A percentile compares a stretch with the other conserved stretches of the same genome.
phyloP scores from a whole-genome alignment of 2,113 vertebrate species.

The Lycocorax pyrrhopterus region DNA sequence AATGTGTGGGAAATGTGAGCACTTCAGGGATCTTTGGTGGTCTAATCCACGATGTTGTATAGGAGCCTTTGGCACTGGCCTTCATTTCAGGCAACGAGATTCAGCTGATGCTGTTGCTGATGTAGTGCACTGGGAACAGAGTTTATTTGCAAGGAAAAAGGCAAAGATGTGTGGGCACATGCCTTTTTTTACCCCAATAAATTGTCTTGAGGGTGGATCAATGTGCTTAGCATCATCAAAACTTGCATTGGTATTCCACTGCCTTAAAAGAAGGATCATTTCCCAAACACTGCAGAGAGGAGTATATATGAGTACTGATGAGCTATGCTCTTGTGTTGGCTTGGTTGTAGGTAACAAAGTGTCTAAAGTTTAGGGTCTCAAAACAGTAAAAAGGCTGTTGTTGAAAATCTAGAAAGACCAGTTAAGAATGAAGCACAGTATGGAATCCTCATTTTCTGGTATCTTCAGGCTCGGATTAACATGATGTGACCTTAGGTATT shows the following conservation, averaged over 20 bases:
- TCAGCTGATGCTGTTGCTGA: background rate
- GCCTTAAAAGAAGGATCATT: background rate
- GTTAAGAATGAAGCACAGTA: background rate
- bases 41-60: background rate
- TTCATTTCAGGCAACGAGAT: background rate
- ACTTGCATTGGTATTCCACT: background rate
- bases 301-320: background rate
- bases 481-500: background rate
- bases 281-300: background rate
- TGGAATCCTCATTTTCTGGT: background rate
- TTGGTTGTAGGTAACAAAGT: background rate
- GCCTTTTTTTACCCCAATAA: background rate
- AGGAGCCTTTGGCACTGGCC: background rate
- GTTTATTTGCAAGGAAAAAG: background rate
- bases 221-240: background rate
- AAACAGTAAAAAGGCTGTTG: background rate
- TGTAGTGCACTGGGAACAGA: background rate
- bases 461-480: background rate
- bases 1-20: background rate
- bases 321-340: background rate
- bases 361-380: background rate
- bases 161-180: background rate
- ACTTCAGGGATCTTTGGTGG: background rate
- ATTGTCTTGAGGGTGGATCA: background rate
- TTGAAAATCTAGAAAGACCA: slow-evolving; percentile 1